Evolutionary conservation across 1,140 invertebrate species (phyloP).

Genomic region (Panagrolaimus sp.): DNA sequence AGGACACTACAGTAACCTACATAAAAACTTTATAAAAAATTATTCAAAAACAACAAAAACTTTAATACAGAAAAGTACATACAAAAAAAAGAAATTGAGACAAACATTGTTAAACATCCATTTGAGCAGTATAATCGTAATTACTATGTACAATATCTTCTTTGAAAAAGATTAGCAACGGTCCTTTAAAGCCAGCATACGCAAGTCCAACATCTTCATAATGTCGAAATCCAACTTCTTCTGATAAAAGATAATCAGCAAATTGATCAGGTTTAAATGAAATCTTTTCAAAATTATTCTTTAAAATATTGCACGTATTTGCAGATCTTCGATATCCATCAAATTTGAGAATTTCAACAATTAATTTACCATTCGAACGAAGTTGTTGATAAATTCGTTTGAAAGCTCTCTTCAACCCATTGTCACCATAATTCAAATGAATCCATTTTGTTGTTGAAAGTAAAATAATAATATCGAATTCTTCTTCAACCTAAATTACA

Average conservation of each 20-base stretch:
- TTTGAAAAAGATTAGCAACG: constrained; percentile 3
- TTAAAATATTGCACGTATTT: constrained; percentile 30
- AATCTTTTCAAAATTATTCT: constrained; percentile 39
- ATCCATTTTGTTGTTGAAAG: constrained; percentile 96
- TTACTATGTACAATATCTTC: neutral
- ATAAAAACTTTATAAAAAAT: too few relatives aligned
- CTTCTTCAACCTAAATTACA: constrained; percentile 61
- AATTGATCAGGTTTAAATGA: constrained; percentile 49
- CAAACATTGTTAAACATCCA: too few relatives aligned
- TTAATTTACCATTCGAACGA: constrained; percentile 79
- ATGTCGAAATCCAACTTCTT: constrained; percentile 31
- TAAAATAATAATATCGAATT: constrained; percentile 89
- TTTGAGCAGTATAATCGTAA: neutral
- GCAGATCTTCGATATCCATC: constrained; percentile 41
- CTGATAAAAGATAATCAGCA: constrained; percentile 34
- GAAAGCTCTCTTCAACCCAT: constrained; percentile 85
- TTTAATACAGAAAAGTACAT: too few relatives aligned
- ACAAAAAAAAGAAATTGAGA: too few relatives aligned
- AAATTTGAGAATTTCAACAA: constrained; percentile 84
- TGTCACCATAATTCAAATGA: constrained; percentile 91
- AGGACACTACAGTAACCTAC: too few relatives aligned
- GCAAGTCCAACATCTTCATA: constrained; percentile 10
- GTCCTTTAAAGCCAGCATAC: constrained; percentile 4
- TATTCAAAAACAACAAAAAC: too few relatives aligned
- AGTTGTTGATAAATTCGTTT: constrained; percentile 81